phyloP scores from a whole-genome alignment of 2,113 vertebrate species.

The Dipodomys ordii region DNA sequence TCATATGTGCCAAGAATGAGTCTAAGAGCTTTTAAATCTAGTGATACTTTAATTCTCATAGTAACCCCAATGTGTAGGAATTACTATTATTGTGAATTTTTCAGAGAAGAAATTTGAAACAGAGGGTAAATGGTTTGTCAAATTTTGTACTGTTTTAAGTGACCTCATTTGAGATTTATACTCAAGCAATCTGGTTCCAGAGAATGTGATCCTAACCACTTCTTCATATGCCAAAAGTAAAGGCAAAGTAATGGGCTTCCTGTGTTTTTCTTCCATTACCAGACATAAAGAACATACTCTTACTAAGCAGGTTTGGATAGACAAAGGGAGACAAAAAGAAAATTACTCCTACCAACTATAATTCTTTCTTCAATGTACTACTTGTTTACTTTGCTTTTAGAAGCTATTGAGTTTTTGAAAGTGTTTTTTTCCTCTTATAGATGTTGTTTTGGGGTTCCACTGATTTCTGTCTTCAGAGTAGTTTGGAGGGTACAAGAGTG shows the following conservation, averaged over 20 bases:
- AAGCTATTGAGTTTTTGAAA: neutral
- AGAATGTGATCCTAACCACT: neutral
- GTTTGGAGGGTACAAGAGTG: neutral
- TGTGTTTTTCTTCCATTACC: constrained; percentile 3
- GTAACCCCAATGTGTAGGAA: neutral
- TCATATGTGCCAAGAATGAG: neutral
- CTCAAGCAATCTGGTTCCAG: neutral
- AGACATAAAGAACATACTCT: neutral
- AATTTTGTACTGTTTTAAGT: neutral
- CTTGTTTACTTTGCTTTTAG: neutral
- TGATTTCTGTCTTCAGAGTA: neutral
- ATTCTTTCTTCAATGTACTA: neutral
- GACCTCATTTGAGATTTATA: neutral
- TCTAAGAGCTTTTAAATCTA: neutral
- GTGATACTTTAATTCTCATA: neutral
- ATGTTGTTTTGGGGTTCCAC: neutral
- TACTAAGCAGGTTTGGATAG: neutral
- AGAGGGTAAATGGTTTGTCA: neutral
- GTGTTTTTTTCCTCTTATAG: neutral
- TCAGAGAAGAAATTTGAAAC: neutral
- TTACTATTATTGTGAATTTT: neutral
- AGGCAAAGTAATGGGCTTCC: neutral
- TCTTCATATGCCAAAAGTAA: neutral
- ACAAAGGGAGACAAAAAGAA: neutral
- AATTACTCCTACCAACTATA: neutral